Evolutionary conservation across 2,888 invertebrate species (phyloP).

Genomic region (Leptinotarsa haldemani): DNA sequence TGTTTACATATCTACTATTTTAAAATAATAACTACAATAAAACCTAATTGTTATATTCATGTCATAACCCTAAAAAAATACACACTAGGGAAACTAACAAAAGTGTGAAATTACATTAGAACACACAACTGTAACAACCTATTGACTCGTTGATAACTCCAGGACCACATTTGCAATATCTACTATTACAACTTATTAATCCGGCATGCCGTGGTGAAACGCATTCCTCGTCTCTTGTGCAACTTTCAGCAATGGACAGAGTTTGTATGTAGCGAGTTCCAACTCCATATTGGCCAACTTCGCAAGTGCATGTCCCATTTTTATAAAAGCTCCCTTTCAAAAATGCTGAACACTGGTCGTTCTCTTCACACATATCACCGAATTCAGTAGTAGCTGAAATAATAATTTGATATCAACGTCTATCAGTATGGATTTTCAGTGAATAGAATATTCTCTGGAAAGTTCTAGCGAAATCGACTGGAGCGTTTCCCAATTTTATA

Average conservation of each 20-base stretch:
- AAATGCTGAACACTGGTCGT: conserved; percentile 59
- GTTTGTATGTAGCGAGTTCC: conserved; percentile 49
- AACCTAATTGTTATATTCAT: too few relatives aligned
- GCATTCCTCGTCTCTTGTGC: conserved; percentile 58
- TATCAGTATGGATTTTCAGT: too few relatives aligned
- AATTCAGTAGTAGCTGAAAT: conserved; percentile 59
- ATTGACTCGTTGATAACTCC: conserved; percentile 47
- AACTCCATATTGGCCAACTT: conserved; percentile 53
- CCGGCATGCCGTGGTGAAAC: conserved; percentile 46
- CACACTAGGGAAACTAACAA: neutral
- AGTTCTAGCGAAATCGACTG: too few relatives aligned
- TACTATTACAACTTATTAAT: conserved; percentile 54
- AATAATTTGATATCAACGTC: neutral
- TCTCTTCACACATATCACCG: conserved; percentile 58
- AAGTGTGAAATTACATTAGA: neutral
- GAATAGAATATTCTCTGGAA: too few relatives aligned
- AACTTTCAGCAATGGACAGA: conserved; percentile 52
- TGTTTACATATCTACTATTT: too few relatives aligned
- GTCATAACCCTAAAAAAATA: neutral
- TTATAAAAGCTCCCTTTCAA: conserved; percentile 54
- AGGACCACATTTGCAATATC: conserved; percentile 57
- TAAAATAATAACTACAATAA: too few relatives aligned
- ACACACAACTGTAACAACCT: conserved; percentile 38
- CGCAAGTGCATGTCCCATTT: conserved; percentile 55
- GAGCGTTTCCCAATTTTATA: too few relatives aligned